A percentile compares a stretch with the other conserved stretches of the same genome.
phyloP scores from a whole-genome alignment of 1,140 invertebrate genomes.

The Leptopilina clavipes region DNA sequence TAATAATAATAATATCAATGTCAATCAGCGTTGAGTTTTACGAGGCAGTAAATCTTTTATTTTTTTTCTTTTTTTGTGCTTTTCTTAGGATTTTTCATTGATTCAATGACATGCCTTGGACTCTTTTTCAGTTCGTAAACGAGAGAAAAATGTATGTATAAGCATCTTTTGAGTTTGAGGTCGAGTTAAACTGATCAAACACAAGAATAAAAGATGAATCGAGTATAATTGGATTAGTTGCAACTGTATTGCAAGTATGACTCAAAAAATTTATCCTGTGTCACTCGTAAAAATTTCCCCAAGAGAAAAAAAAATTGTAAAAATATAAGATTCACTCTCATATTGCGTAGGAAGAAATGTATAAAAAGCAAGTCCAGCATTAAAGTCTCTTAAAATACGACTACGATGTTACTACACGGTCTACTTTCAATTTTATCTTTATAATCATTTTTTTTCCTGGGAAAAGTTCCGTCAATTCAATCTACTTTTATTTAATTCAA shows the following conservation, averaged over 20 bases:
- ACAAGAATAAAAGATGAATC: conserved; percentile 6
- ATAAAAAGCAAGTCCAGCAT: not conserved
- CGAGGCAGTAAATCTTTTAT: conserved; percentile 23
- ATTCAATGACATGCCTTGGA: conserved; percentile 31
- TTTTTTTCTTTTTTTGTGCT: conserved; percentile 1
- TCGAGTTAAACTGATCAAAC: conserved; percentile 26
- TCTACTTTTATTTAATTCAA: too few relatives aligned
- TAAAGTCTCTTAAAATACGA: conserved; percentile 21
- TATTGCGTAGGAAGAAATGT: conserved; percentile 16
- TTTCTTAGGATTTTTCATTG: conserved; percentile 13
- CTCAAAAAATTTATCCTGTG: not conserved
- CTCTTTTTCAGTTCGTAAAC: conserved; percentile 30
- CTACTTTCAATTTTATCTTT: not conserved
- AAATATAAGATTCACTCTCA: not conserved
- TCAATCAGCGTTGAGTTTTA: not conserved
- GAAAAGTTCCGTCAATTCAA: not conserved
- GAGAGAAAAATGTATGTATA: conserved; percentile 21
- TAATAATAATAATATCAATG: conserved; percentile 26
- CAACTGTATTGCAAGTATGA: not conserved
- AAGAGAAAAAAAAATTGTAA: not conserved
- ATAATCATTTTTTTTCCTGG: not conserved
- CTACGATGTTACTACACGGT: not conserved
- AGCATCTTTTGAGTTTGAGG: conserved; percentile 16
- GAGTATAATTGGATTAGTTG: conserved; percentile 24
- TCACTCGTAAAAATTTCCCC: not conserved